Evolutionary conservation across 2,797 vertebrate species (phyloP).

Genomic region (Passerculus sandwichensis): DNA sequence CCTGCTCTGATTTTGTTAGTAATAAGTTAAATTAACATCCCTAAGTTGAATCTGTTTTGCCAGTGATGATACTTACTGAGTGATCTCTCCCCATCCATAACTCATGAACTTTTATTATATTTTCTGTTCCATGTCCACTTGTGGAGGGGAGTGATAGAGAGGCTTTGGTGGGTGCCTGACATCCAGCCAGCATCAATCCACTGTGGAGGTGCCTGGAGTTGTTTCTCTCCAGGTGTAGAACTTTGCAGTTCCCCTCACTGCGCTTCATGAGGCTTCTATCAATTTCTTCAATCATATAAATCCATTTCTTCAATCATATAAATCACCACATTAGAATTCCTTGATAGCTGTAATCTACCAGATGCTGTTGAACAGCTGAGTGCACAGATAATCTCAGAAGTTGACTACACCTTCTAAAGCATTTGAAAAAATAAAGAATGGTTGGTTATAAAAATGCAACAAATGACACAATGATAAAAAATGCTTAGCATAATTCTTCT

Average conservation of each 20-base stretch:
- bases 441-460: neutral
- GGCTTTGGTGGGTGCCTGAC: neutral
- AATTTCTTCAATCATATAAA: neutral
- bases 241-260: neutral
- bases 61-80: fast-evolving
- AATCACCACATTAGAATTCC: neutral
- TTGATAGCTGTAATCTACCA: neutral
- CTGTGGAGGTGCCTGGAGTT: neutral
- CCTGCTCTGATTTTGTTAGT: neutral
- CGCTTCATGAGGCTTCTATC: neutral
- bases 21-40: neutral
- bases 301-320: neutral
- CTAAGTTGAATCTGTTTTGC: neutral
- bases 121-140: neutral
- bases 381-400: neutral
- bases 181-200: neutral
- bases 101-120: neutral
- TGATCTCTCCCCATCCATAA: neutral
- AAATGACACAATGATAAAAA: neutral
- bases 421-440: neutral
- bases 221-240: neutral
- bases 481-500: neutral
- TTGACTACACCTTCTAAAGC: neutral
- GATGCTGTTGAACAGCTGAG: neutral
- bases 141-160: neutral